Conservation (phyloP, 2,797 vertebrate genomes). For the Synanceia verrucosa region DNA sequence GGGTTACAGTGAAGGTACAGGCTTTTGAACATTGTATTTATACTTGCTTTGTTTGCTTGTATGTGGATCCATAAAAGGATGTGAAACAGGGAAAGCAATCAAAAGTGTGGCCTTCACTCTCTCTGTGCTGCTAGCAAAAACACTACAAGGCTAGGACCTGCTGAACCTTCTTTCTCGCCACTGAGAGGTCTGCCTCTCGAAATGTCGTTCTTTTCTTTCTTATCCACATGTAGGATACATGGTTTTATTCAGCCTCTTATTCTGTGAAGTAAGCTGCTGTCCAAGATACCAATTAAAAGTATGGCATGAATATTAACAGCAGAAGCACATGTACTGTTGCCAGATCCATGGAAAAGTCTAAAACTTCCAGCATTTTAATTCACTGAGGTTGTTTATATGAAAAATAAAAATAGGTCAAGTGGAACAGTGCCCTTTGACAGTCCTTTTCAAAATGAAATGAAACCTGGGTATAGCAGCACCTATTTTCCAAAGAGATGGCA, state of each 20-base stretch:
- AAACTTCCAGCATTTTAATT: conserved; percentile 53
- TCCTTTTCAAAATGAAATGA: conserved; percentile 59
- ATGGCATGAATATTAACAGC: neutral
- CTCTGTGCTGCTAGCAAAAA: conserved; percentile 52
- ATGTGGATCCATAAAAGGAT: conserved; percentile 56
- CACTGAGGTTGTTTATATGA: conserved; percentile 57
- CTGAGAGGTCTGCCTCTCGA: conserved; percentile 45
- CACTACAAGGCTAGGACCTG: conserved; percentile 64
- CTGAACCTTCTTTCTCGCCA: conserved; percentile 46
- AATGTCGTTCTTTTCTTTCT: conserved; percentile 25
- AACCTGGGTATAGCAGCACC: conserved; percentile 45
- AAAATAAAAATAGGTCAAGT: conserved; percentile 73
- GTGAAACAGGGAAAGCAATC: conserved; percentile 64
- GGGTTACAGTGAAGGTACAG: conserved; percentile 61
- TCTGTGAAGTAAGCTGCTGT: neutral
- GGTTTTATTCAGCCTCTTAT: conserved; percentile 34
- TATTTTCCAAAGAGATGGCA: conserved; percentile 27
- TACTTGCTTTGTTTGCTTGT: conserved; percentile 68
- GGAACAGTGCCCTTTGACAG: conserved; percentile 68
- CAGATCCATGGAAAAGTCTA: conserved; percentile 25
- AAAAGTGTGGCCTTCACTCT: conserved; percentile 72
- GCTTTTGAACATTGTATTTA: conserved; percentile 67
- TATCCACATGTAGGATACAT: neutral
- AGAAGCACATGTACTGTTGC: neutral
- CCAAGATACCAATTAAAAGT: conserved; percentile 34